phyloP scores from a whole-genome alignment of 1,140 invertebrate species.

The Artemia franciscana region DNA sequence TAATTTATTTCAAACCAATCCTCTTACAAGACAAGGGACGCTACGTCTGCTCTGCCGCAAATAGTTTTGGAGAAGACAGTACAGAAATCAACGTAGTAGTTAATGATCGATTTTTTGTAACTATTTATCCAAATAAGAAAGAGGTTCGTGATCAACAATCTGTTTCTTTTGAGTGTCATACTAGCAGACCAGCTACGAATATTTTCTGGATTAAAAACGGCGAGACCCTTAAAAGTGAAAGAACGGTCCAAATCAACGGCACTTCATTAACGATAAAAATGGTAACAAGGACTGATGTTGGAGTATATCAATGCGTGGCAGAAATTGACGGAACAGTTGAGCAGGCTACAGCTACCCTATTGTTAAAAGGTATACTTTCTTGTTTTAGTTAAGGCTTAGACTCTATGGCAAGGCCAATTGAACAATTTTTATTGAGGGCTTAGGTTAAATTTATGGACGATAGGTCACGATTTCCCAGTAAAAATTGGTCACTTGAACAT shows the following conservation, averaged over 20 bases:
- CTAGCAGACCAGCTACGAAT: not conserved
- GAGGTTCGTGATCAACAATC: not conserved
- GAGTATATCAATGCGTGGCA: not conserved
- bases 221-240: not conserved
- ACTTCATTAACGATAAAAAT: not conserved
- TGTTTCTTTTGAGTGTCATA: not conserved
- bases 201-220: not conserved
- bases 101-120: not conserved
- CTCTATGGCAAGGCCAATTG: too few species aligned
- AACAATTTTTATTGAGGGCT: too few species aligned
- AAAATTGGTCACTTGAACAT: too few species aligned
- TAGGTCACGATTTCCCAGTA: too few species aligned
- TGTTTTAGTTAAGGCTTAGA: too few species aligned
- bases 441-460: too few species aligned
- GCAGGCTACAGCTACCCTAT: not conserved
- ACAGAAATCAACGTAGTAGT: not conserved
- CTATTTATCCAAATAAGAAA: not conserved
- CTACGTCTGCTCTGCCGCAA: not conserved
- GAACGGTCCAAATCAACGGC: not conserved
- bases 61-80: not conserved
- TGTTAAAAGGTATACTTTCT: not conserved
- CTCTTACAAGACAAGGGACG: not conserved
- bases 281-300: not conserved
- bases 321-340: not conserved
- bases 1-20: not conserved